These are phyloP conservation scores for Silurus glanis DNA, from an alignment of 2,113 vertebrate species.

Conservation along the genomic window DNA sequence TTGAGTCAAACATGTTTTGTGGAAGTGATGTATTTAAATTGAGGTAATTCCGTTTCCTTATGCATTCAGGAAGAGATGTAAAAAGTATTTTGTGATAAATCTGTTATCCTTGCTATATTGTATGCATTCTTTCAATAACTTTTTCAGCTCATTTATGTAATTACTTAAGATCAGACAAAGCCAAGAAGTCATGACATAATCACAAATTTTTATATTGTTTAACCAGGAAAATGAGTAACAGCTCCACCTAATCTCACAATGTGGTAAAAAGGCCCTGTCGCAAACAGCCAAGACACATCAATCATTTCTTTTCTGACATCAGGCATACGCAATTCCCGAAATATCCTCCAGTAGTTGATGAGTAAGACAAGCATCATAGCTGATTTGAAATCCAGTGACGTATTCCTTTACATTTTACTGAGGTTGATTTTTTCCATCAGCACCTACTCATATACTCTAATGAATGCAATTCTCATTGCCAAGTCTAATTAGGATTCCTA, in stretches of 20 bases:
- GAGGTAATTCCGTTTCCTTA: background rate
- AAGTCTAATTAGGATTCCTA: background rate
- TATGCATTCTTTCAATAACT: background rate
- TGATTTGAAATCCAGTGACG: background rate
- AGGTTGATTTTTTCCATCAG: background rate
- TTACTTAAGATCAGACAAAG: background rate
- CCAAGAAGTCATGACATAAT: background rate
- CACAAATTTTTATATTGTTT: background rate
- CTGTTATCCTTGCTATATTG: background rate
- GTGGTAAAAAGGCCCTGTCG: background rate
- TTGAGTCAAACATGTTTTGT: background rate
- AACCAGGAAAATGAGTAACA: background rate
- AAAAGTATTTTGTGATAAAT: background rate
- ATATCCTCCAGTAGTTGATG: background rate
- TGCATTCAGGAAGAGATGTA: background rate
- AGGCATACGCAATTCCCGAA: background rate
- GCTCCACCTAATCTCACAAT: background rate
- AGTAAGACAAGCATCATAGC: background rate
- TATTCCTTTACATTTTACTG: background rate
- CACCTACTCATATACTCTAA: too few relatives aligned
- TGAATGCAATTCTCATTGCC: background rate
- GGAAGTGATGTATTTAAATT: slow-evolving; percentile 1
- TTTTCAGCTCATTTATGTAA: background rate
- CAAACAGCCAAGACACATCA: background rate
- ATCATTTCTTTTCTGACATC: background rate